These are phyloP conservation scores for Ctenicera cuprea DNA, from an alignment of 2,888 invertebrate species.

Conservation along the genomic window DNA sequence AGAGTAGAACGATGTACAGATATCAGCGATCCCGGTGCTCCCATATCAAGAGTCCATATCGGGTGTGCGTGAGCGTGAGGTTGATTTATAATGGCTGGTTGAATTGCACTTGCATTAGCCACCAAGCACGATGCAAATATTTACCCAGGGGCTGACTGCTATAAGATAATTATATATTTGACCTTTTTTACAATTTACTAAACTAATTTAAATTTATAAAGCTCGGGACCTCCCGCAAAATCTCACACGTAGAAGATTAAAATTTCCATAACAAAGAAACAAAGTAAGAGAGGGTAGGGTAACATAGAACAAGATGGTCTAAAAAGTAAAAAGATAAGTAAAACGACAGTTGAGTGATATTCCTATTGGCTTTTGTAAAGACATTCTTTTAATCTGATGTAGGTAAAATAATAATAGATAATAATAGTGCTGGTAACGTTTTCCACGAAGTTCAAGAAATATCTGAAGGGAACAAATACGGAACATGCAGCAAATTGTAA, in stretches of 20 bases:
- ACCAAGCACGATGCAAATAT: constrained; percentile 45
- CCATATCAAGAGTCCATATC: constrained; percentile 36
- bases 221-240: constrained; percentile 17
- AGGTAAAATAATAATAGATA: no score
- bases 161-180: constrained; percentile 19
- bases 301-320: no score
- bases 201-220: constrained; percentile 8
- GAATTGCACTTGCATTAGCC: constrained; percentile 46
- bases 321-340: no score
- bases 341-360: no score
- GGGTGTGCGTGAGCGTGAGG: constrained; percentile 42
- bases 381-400: no score
- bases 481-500: no score
- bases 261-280: not conserved
- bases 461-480: no score
- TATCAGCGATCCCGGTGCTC: constrained; percentile 15
- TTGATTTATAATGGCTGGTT: constrained; percentile 40
- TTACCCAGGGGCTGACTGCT: constrained; percentile 39
- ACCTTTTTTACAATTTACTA: constrained; percentile 1
- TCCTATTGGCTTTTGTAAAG: no score
- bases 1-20: constrained; percentile 44
- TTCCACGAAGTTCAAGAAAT: no score
- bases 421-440: no score
- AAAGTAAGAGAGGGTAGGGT: no score
- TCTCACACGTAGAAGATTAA: constrained; percentile 4